A percentile compares a stretch with the other conserved stretches of the same genome.
Conservation (phyloP, 2,888 invertebrate species). For the Lordiphosa fenestrarum region DNA sequence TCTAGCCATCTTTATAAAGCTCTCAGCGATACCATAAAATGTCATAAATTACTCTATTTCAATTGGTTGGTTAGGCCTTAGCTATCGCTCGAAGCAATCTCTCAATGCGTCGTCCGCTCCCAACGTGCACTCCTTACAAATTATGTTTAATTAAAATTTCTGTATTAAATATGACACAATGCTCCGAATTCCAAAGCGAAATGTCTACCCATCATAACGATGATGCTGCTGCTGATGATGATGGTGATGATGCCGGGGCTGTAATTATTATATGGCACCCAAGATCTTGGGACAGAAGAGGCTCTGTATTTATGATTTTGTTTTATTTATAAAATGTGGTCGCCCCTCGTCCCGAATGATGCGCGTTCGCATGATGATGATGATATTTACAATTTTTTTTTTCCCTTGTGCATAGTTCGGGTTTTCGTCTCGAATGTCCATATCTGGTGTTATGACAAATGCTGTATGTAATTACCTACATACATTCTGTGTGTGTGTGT, state of each 20-base stretch:
- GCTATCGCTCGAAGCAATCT: conserved; percentile 52
- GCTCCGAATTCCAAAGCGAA: conserved; percentile 79
- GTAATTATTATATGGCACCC: conserved; percentile 67
- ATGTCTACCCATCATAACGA: conserved; percentile 14
- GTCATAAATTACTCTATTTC: conserved; percentile 71
- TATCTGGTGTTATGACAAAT: conserved; percentile 76
- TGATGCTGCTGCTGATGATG: no score
- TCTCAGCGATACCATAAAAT: conserved; percentile 27
- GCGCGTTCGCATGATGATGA: conserved; percentile 58
- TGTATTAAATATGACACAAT: conserved; percentile 81
- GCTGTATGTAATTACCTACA: conserved; percentile 67
- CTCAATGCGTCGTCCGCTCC: conserved; percentile 11
- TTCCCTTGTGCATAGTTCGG: conserved; percentile 64
- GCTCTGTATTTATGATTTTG: conserved; percentile 68
- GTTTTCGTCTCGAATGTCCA: conserved; percentile 55
- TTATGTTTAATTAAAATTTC: conserved; percentile 80
- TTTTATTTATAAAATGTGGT: conserved; percentile 71
- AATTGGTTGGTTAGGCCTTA: conserved; percentile 25
- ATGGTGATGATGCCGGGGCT: conserved; percentile 10
- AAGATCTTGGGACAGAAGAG: conserved; percentile 27
- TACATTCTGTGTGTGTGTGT: conserved; percentile 37
- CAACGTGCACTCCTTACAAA: conserved; percentile 80
- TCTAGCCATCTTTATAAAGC: no score
- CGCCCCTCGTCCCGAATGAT: conserved; percentile 13
- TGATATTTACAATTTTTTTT: conserved; percentile 70